Percentiles rank a stretch among this genome's conserved stretches.
phyloP scores from a whole-genome alignment of 2,797 vertebrate species.

The Labroides dimidiatus region DNA sequence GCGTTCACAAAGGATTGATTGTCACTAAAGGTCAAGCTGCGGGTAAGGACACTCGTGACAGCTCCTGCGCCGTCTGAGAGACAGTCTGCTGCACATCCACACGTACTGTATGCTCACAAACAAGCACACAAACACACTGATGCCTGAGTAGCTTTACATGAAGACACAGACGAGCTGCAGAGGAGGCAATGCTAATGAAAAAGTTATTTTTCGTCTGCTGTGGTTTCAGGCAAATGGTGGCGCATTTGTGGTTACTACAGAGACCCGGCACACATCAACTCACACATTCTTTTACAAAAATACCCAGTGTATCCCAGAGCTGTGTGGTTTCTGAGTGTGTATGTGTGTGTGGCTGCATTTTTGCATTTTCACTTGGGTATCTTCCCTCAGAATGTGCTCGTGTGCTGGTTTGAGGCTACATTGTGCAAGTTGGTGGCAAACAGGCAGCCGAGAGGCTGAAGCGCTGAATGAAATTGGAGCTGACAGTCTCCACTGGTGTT shows the following conservation, averaged over 20 bases:
- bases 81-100: constrained; percentile 49
- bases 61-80: constrained; percentile 35
- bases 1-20: constrained; percentile 72
- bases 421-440: constrained; percentile 42
- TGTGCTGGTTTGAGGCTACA: constrained; percentile 46
- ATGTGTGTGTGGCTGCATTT: constrained; percentile 27
- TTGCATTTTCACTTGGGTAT: constrained; percentile 27
- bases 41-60: constrained; percentile 67
- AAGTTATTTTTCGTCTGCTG: constrained; percentile 24
- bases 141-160: constrained; percentile 16
- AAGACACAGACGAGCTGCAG: constrained; percentile 25
- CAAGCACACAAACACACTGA: constrained; percentile 11
- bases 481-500: constrained; percentile 68
- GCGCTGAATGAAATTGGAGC: constrained; percentile 59
- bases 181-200: constrained; percentile 23
- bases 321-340: constrained; percentile 32
- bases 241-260: constrained; percentile 59
- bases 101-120: constrained; percentile 20
- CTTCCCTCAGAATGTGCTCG: constrained; percentile 22
- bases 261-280: constrained; percentile 43
- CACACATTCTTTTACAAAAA: constrained; percentile 51
- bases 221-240: constrained; percentile 50
- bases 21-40: constrained; percentile 68
- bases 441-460: constrained; percentile 56
- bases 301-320: constrained; percentile 45